A percentile compares a stretch with the other conserved stretches of the same genome.
Evolutionary conservation across 2,797 vertebrate species (phyloP).

Genomic region (Heliangelus exortis): DNA sequence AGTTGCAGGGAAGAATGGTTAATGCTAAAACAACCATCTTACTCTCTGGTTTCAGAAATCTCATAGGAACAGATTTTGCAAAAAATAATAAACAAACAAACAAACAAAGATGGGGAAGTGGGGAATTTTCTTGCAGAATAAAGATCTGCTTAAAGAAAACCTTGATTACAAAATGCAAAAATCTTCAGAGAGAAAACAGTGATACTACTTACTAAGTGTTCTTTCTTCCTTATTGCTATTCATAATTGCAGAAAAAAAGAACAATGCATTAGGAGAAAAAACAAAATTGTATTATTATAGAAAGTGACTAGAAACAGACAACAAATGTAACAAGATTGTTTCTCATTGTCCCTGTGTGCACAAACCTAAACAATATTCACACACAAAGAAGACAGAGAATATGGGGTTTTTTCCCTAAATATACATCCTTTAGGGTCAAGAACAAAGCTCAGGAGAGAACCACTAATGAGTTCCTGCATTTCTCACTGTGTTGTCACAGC

Average conservation of each 20-base stretch:
- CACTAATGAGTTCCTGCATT: not conserved
- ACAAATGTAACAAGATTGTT: not conserved
- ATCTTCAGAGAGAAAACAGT: not conserved
- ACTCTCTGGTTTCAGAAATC: not conserved
- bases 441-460: not conserved
- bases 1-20: not conserved
- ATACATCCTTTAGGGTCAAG: not conserved
- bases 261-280: not conserved
- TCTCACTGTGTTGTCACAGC: not conserved
- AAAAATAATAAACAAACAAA: not conserved
- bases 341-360: not conserved
- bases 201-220: not conserved
- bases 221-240: not conserved
- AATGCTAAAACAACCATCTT: not conserved
- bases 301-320: not conserved
- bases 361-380: not conserved
- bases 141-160: not conserved
- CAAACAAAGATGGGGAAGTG: not conserved
- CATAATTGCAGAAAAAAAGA: not conserved
- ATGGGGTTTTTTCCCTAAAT: not conserved
- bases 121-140: not conserved
- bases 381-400: not conserved
- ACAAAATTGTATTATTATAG: not conserved
- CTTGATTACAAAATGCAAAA: not conserved
- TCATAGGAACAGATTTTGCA: not conserved